Evolutionary conservation across 2,888 invertebrate genomes (phyloP).

Genomic region (Rotaria sp.): DNA sequence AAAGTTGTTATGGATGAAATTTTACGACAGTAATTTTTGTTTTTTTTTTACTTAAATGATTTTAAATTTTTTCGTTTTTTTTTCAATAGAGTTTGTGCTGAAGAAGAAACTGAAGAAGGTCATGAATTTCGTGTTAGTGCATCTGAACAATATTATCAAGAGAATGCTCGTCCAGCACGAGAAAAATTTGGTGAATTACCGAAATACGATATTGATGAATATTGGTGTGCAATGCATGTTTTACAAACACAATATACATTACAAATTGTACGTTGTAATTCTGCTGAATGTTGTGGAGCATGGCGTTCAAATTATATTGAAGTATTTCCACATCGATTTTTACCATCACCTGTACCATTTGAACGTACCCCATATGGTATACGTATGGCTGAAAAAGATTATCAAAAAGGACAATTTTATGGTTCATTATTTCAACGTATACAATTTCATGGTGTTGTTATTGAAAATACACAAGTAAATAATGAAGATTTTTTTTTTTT

Average conservation of each 20-base stretch:
- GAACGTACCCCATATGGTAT: conserved; percentile 15
- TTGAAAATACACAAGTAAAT: neutral
- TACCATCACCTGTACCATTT: conserved; percentile 28
- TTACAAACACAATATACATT: conserved; percentile 30
- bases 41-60: too few relatives aligned
- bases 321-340: conserved; percentile 29
- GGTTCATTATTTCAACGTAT: conserved; percentile 29
- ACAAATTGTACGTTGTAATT: conserved; percentile 28
- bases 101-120: conserved; percentile 29
- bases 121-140: neutral
- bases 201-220: conserved; percentile 24
- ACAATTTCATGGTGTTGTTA: conserved; percentile 26
- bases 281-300: neutral
- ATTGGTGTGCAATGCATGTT: conserved; percentile 29
- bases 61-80: neutral
- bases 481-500: neutral
- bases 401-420: conserved; percentile 30
- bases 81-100: neutral
- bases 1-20: neutral
- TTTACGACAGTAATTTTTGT: neutral
- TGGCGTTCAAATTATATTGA: conserved; percentile 29
- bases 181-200: neutral
- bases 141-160: conserved; percentile 14
- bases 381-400: conserved; percentile 29
- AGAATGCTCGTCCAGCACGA: neutral